Evolutionary conservation across 2,888 invertebrate genomes (phyloP).

Genomic region (Tachina fera): DNA sequence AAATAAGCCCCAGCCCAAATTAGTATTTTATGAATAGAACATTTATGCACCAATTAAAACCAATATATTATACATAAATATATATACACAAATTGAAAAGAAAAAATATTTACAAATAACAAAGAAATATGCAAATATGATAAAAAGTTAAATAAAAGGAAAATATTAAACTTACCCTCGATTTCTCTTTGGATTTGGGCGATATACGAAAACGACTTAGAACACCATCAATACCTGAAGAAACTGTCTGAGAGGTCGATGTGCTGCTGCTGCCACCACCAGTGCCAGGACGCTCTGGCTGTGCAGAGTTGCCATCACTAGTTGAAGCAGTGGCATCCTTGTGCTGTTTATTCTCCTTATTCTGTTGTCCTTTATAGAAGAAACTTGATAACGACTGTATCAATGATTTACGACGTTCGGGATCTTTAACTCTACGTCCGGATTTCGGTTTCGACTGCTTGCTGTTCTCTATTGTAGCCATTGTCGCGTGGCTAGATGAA

Average conservation of each 20-base stretch:
- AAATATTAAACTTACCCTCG: constrained; percentile 84
- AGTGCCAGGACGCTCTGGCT: constrained; percentile 85
- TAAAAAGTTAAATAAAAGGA: neutral
- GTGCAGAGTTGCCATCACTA: constrained; percentile 84
- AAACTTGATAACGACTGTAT: constrained; percentile 93
- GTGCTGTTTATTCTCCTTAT: constrained; percentile 83
- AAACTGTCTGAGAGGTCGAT: constrained; percentile 62
- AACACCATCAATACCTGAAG: constrained; percentile 78
- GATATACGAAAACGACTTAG: constrained; percentile 86
- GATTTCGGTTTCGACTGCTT: constrained; percentile 74
- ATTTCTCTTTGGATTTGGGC: constrained; percentile 86
- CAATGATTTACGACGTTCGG: constrained; percentile 90
- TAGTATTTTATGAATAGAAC: neutral
- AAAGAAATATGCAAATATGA: neutral
- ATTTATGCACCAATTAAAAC: neutral
- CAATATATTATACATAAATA: constrained; percentile 1
- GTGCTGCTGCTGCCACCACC: constrained; percentile 78
- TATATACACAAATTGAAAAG: neutral
- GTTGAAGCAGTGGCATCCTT: constrained; percentile 77
- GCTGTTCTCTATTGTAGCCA: constrained; percentile 45
- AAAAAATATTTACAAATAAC: constrained; percentile 36
- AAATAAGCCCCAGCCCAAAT: constrained; percentile 12
- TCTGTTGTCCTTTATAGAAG: constrained; percentile 86
- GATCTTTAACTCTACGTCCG: constrained; percentile 84
- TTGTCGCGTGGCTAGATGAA: constrained; percentile 71